phyloP scores from a whole-genome alignment of 2,113 vertebrate species.

The Raja brachyura region DNA sequence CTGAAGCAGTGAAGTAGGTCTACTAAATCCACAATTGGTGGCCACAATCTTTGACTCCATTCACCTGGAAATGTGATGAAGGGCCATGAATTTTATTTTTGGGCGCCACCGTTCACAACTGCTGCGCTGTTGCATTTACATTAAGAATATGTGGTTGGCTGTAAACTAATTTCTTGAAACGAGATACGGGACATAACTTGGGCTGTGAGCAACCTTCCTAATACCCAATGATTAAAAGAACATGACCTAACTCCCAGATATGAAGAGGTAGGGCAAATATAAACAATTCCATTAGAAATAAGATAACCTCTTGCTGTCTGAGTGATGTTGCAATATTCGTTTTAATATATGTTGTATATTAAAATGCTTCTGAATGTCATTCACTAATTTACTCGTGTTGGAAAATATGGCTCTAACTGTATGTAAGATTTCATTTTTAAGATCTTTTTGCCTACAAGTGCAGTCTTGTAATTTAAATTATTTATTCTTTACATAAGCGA shows the following conservation, averaged over 20 bases:
- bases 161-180: background rate
- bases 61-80: background rate
- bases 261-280: background rate
- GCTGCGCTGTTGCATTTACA: background rate
- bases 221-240: background rate
- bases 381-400: background rate
- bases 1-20: background rate
- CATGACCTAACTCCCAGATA: background rate
- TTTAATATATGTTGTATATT: background rate
- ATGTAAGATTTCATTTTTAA: background rate
- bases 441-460: background rate
- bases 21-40: background rate
- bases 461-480: constrained; percentile 19
- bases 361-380: constrained; percentile 7
- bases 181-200: background rate
- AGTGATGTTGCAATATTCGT: background rate
- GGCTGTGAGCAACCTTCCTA: background rate
- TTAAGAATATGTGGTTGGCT: background rate
- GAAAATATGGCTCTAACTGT: constrained; percentile 2
- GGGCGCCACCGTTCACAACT: no score
- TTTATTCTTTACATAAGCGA: background rate
- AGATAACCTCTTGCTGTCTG: background rate
- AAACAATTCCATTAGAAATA: background rate
- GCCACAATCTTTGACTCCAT: background rate
- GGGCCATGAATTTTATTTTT: background rate